A percentile compares a stretch with the other conserved stretches of the same genome.
Evolutionary conservation across 2,797 vertebrate genomes (phyloP).

Genomic region (Thamnophis elegans): DNA sequence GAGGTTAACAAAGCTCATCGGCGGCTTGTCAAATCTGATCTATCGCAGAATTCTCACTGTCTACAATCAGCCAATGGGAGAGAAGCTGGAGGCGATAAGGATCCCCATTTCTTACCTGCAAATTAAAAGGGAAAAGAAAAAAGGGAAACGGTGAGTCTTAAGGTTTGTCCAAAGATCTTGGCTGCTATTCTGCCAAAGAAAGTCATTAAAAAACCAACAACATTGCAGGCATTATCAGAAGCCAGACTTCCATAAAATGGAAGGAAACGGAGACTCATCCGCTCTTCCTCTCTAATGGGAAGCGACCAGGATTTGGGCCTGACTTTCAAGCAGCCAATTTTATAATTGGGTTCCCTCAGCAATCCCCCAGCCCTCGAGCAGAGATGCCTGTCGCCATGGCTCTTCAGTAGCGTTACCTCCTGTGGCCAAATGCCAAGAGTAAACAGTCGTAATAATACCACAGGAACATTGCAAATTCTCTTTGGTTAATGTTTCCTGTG

Average conservation of each 20-base stretch:
- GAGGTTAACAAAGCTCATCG: background rate
- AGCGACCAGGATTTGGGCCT: background rate
- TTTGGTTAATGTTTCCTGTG: background rate
- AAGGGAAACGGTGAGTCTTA: background rate
- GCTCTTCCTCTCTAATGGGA: background rate
- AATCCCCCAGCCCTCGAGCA: background rate
- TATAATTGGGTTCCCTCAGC: background rate
- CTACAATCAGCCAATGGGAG: background rate
- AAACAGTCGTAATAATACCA: too few relatives aligned
- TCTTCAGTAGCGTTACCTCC: background rate
- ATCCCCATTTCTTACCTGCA: background rate
- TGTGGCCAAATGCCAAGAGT: background rate
- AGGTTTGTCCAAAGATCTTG: rapidly evolving
- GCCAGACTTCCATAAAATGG: background rate
- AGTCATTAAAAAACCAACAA: background rate
- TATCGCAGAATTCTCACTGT: rapidly evolving
- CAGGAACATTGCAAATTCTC: background rate
- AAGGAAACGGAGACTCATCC: background rate
- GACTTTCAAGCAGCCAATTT: background rate
- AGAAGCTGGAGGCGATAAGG: rapidly evolving
- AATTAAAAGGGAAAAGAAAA: rapidly evolving
- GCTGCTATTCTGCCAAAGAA: rapidly evolving
- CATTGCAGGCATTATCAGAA: too few relatives aligned
- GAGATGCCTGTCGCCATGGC: too few relatives aligned
- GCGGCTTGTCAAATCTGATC: background rate